These are phyloP conservation scores for Rhinopomastus cyanomelas DNA, from an alignment of 2,113 vertebrate species.

Conservation along the genomic window DNA sequence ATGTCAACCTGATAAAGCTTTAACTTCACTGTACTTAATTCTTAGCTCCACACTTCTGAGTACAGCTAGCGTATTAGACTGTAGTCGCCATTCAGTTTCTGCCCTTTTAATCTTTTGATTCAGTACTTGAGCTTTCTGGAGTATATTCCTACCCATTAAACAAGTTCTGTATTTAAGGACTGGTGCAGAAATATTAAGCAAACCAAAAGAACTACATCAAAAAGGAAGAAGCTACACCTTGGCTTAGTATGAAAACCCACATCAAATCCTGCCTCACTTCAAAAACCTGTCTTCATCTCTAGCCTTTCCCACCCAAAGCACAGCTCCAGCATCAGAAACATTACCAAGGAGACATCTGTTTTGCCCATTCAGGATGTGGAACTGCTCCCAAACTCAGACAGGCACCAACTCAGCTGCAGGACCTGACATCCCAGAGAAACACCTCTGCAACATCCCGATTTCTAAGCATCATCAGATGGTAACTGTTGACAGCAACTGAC, in stretches of 20 bases:
- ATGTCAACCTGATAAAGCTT: background rate
- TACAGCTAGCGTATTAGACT: background rate
- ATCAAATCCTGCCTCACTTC: background rate
- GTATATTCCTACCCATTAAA: background rate
- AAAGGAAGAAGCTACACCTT: background rate
- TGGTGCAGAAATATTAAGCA: background rate
- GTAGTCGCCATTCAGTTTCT: background rate
- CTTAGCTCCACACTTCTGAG: background rate
- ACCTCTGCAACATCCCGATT: background rate
- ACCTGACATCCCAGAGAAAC: background rate
- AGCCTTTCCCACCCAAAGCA: rapidly evolving
- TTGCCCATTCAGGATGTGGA: background rate
- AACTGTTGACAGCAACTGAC: background rate
- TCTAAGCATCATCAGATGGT: background rate
- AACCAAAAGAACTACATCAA: background rate
- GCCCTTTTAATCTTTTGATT: background rate
- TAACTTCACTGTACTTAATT: background rate
- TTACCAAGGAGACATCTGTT: background rate
- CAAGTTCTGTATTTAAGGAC: background rate
- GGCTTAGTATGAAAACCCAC: background rate
- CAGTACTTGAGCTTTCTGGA: background rate
- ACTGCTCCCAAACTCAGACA: background rate
- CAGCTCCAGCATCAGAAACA: background rate
- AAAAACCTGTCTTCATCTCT: background rate
- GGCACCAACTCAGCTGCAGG: rapidly evolving